Conservation (phyloP, 2,888 invertebrate species). For the Lepidonotus clava region DNA sequence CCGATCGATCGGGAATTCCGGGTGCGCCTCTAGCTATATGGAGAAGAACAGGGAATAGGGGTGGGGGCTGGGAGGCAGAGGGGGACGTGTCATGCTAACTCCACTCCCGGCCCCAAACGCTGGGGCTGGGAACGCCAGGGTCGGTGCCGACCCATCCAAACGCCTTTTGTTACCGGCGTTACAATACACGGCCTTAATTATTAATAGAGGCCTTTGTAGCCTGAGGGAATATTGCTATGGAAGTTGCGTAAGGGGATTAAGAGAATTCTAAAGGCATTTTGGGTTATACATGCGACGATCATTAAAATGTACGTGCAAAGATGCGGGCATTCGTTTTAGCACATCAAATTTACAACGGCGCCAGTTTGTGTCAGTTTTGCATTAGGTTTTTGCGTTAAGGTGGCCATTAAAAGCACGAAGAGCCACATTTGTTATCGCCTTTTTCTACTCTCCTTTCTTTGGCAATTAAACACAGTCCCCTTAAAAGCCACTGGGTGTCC, state of each 20-base stretch:
- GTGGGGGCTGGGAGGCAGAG: neutral
- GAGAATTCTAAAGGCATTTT: neutral
- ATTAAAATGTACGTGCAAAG: too few relatives aligned
- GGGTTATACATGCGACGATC: neutral
- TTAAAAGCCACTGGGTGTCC: too few relatives aligned
- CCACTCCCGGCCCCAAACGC: neutral
- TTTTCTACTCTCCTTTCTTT: too few relatives aligned
- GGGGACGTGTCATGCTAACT: neutral
- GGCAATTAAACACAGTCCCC: too few relatives aligned
- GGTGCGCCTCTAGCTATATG: constrained; percentile 2
- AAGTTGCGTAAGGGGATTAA: constrained; percentile 2
- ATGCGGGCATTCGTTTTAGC: too few relatives aligned
- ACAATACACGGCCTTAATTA: constrained; percentile 6
- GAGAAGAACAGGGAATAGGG: neutral
- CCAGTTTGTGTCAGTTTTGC: too few relatives aligned
- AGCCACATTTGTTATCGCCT: too few relatives aligned
- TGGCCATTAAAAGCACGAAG: too few relatives aligned
- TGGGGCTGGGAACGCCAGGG: neutral
- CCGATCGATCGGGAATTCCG: neutral
- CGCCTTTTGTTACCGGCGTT: neutral
- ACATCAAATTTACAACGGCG: too few relatives aligned
- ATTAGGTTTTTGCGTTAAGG: too few relatives aligned
- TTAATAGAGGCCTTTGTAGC: constrained; percentile 1
- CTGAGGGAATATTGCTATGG: neutral
- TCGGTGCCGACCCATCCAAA: neutral